Percentiles rank a stretch among this genome's conserved stretches.
Conservation (phyloP, 2,888 invertebrate species). For the Amphipyra berbera region DNA sequence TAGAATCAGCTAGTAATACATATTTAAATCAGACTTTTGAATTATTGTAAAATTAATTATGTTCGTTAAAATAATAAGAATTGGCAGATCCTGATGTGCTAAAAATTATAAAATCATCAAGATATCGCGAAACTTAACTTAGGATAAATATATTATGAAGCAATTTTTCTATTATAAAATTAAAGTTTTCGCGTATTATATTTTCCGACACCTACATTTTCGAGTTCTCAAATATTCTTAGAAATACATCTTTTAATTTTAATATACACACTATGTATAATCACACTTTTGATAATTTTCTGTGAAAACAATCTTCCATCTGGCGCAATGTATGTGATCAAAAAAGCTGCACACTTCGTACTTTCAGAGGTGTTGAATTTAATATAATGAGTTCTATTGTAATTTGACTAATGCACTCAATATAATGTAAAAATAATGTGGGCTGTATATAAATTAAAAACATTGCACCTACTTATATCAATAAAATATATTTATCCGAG, state of each 20-base stretch:
- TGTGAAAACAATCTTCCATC: slow-evolving; percentile 38
- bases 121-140: slow-evolving; percentile 36
- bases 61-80: slow-evolving; percentile 32
- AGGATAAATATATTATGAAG: slow-evolving; percentile 50
- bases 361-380: slow-evolving; percentile 2
- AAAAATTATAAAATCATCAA: slow-evolving; percentile 23
- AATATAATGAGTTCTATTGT: slow-evolving; percentile 4
- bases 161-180: slow-evolving; percentile 39
- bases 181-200: slow-evolving; percentile 32
- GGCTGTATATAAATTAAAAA: slow-evolving; percentile 23
- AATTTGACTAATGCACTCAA: slow-evolving; percentile 28
- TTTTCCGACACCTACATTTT: slow-evolving; percentile 52
- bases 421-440: slow-evolving; percentile 18
- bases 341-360: slow-evolving; percentile 31
- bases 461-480: background rate
- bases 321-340: slow-evolving; percentile 23
- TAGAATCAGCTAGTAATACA: slow-evolving; percentile 43
- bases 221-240: slow-evolving; percentile 48
- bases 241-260: slow-evolving; percentile 50
- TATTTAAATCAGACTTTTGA: slow-evolving; percentile 52
- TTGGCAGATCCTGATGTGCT: slow-evolving; percentile 30
- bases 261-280: slow-evolving; percentile 54
- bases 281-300: slow-evolving; percentile 55
- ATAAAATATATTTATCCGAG: slow-evolving; percentile 1
- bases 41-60: slow-evolving; percentile 42